Evolutionary conservation across 1,140 invertebrate species (phyloP).

Genomic region (Lordiphosa collinella): DNA sequence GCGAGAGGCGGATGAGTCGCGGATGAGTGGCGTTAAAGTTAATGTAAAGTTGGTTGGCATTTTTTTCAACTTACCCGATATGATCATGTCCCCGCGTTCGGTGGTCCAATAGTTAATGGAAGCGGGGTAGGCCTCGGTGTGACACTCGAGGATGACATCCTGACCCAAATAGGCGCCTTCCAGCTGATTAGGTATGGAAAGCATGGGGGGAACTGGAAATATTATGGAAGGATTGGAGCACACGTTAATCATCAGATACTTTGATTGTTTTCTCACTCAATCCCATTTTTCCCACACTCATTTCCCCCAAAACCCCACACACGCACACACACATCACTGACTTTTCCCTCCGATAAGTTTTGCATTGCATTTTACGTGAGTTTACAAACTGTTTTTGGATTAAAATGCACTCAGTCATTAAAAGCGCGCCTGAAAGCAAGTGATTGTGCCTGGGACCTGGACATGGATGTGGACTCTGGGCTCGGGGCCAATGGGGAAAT

Average conservation of each 20-base stretch:
- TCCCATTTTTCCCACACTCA: neutral
- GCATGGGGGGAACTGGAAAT: conserved; percentile 89
- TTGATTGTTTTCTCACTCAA: conserved; percentile 15
- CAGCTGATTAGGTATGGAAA: conserved; percentile 91
- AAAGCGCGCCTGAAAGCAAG: conserved; percentile 65
- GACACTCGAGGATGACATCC: conserved; percentile 90
- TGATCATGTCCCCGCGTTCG: conserved; percentile 91
- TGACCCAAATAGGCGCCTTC: conserved; percentile 90
- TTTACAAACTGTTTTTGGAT: conserved; percentile 75
- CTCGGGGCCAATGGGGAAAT: conserved; percentile 9
- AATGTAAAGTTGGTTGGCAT: no score
- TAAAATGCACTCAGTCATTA: conserved; percentile 75
- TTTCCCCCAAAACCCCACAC: neutral
- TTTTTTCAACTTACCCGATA: conserved; percentile 86
- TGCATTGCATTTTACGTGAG: conserved; percentile 65
- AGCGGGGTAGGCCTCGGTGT: conserved; percentile 92
- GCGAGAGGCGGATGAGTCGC: conserved; percentile 23
- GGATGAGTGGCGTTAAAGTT: neutral
- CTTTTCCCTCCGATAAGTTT: conserved; percentile 41
- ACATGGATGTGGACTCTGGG: conserved; percentile 2
- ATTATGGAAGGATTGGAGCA: neutral
- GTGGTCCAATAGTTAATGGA: conserved; percentile 95
- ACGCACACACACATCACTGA: conserved; percentile 4
- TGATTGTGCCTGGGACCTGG: conserved; percentile 49
- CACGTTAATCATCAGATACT: neutral